These are phyloP conservation scores for Cyprinodon brontotheroides DNA, from an alignment of 2,113 vertebrate genomes.

Conservation along the genomic window DNA sequence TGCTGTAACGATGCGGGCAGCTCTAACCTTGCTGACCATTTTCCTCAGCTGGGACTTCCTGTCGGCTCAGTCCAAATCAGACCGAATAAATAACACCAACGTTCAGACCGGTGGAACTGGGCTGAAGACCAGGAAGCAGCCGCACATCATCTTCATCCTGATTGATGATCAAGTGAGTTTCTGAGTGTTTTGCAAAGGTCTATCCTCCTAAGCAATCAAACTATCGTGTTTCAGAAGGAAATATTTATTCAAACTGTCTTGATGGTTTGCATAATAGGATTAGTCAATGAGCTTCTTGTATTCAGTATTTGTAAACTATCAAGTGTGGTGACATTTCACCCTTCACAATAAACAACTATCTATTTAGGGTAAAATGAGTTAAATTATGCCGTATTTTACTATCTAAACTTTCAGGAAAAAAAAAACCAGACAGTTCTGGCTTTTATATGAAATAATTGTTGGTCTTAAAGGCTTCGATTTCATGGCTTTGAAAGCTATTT, in stretches of 20 bases:
- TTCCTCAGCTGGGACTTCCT: constrained; percentile 83
- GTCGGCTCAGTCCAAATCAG: constrained; percentile 81
- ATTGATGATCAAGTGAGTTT: constrained; percentile 87
- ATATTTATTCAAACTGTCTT: not conserved
- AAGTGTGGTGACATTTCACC: not conserved
- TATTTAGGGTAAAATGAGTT: no score
- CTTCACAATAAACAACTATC: not conserved
- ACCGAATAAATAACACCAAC: constrained; percentile 71
- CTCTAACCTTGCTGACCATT: constrained; percentile 74
- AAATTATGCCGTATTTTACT: no score
- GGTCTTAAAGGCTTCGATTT: no score
- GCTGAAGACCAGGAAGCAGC: constrained; percentile 71
- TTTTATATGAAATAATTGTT: no score
- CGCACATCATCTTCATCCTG: constrained; percentile 94
- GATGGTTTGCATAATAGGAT: not conserved
- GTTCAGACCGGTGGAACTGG: constrained; percentile 36
- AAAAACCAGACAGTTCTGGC: no score
- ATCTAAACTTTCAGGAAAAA: no score
- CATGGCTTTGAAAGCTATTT: no score
- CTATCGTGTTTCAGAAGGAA: not conserved
- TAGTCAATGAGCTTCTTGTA: not conserved
- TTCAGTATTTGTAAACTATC: not conserved
- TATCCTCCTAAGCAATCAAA: not conserved
- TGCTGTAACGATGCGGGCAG: constrained; percentile 40
- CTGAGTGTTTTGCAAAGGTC: no score